These are phyloP conservation scores for Muscicapa comitata DNA, from an alignment of 2,797 vertebrate species.

Conservation along the genomic window DNA sequence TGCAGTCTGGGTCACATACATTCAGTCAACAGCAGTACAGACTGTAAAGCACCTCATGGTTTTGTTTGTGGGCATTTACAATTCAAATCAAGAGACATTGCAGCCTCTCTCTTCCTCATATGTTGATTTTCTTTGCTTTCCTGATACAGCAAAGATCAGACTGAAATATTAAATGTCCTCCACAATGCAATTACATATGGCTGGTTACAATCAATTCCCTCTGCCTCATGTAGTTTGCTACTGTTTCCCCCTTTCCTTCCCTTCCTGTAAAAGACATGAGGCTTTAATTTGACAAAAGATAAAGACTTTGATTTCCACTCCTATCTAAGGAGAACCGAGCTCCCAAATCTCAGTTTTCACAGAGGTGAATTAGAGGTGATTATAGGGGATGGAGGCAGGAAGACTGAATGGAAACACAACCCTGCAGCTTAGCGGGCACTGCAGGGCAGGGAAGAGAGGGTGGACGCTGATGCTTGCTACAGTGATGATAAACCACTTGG, in stretches of 20 bases:
- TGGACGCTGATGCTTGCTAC: background rate
- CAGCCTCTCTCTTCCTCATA: background rate
- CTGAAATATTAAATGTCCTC: conserved; percentile 60
- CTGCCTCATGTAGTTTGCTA: conserved; percentile 1
- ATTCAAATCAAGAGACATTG: conserved; percentile 29
- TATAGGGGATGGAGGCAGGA: background rate
- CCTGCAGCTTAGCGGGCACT: background rate
- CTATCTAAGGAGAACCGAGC: background rate
- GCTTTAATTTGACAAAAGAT: background rate
- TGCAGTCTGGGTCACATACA: background rate
- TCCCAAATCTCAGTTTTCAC: background rate
- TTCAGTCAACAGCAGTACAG: background rate
- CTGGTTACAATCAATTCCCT: conserved; percentile 43
- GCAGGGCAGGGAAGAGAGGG: background rate
- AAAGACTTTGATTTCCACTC: background rate
- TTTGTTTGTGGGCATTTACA: conserved; percentile 34
- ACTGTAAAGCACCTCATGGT: background rate
- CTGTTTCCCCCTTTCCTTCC: background rate
- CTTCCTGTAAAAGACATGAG: background rate
- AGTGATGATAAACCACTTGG: background rate
- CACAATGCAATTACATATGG: conserved; percentile 49
- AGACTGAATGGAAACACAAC: background rate
- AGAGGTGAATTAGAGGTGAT: background rate
- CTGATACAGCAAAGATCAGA: background rate
- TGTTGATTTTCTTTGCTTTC: conserved; percentile 41